Evolutionary conservation across 2,113 vertebrate genomes (phyloP), one percentile per base, ranked within the genome.

Genomic region (Corythornis cristatus): DNA sequence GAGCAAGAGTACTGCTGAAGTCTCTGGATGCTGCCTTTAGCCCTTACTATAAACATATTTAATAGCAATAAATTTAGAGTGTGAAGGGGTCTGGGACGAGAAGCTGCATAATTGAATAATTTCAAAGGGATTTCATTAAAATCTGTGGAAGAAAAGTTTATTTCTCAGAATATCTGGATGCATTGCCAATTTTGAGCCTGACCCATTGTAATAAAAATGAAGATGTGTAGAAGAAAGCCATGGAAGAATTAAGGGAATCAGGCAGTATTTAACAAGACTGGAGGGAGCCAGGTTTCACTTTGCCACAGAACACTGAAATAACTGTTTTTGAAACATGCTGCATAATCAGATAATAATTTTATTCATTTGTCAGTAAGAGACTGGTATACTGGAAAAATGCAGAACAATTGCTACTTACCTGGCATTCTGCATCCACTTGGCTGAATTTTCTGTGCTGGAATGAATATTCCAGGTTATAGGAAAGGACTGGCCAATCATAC

Each of bases 1-100:
- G 12, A 71, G 53, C n/a, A 79, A 28, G 1, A 46, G 11, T 8
- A 12, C 15, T 65, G 29, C 22, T 51, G 28, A 68, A 45, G 16
- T 9, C 50, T 83, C 15, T 50, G n/a, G 13, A 37, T 68, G 66
- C 17, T 92, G 50, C 50, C 50, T 62, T 20, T 48, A 48, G 21
- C 11, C 46, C 11, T 48, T 48, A 48, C 21, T 37, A 10, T 21
- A 76, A 80, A 46, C 51, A 45, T 33, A 2, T 23, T 48, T 37
- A 15, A 72, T 4, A 67, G 9, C 7, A 35, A 13, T 56, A 56
- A 70, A 62, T 78, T 64, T 57, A 67, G 46, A 86, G 18, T 26
- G 19, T 46, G 35, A 60, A 73, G 16, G 21, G 12, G 6, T 20
- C 62, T 1, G 0, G 10, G 7, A 11, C 25, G 17, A 54, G 4